Evolutionary conservation across 2,113 vertebrate species (phyloP).

Genomic region (Phoenicopterus ruber): DNA sequence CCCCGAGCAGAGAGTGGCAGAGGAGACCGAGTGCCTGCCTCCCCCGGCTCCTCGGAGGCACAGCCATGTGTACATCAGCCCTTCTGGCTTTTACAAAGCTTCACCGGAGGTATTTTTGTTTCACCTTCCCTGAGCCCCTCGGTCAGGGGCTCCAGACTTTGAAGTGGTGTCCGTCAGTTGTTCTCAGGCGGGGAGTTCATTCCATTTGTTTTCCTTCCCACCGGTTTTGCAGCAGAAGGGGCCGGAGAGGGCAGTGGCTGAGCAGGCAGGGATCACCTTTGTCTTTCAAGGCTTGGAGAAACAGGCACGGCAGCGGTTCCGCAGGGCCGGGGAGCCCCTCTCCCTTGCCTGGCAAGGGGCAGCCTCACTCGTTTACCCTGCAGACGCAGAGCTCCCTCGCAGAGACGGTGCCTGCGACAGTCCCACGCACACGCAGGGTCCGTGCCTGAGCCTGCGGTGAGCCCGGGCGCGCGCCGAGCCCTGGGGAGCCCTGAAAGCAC

Average conservation of each 20-base stretch:
- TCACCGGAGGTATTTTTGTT: not conserved
- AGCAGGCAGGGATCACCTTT: not conserved
- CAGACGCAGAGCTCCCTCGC: not conserved
- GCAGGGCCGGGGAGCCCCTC: too few species aligned
- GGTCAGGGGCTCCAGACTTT: accelerated
- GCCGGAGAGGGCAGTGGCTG: not conserved
- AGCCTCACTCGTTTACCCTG: accelerated
- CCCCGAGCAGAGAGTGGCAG: accelerated
- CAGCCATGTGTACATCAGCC: not conserved
- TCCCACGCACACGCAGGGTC: not conserved
- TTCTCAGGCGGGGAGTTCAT: accelerated
- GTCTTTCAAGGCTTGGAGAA: not conserved
- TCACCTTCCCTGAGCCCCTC: not conserved
- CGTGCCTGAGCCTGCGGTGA: not conserved
- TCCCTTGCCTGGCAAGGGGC: too few species aligned
- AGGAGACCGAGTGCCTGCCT: not conserved
- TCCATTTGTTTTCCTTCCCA: not conserved
- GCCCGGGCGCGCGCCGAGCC: not conserved
- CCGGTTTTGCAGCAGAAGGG: not conserved
- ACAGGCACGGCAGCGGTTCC: accelerated
- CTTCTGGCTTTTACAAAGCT: not conserved
- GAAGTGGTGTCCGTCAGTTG: too few species aligned
- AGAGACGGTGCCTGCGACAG: accelerated
- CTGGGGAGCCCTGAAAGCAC: accelerated
- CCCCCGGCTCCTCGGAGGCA: not conserved